These are phyloP conservation scores for Orbicella faveolata DNA, from an alignment of 64 coral and sea anemone genomes.

Conservation along the genomic window DNA sequence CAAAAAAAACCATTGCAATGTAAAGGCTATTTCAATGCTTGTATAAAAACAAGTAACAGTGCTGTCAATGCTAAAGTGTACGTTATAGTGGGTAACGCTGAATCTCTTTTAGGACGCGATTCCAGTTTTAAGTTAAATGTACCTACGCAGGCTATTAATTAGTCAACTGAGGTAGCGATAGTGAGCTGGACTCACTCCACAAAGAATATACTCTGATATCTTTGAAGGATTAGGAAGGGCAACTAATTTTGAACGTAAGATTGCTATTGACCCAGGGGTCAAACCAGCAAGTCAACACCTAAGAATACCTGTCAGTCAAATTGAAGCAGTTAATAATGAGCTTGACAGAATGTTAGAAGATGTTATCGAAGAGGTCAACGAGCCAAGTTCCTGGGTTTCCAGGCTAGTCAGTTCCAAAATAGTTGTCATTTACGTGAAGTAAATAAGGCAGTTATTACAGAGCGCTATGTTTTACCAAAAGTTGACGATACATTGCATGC, in stretches of 20 bases:
- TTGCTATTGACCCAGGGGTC: constrained; percentile 22
- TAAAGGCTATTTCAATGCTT: background rate
- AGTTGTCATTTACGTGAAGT: constrained; percentile 44
- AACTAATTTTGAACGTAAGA: constrained; percentile 29
- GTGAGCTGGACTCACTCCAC: background rate
- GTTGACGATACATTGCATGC: constrained; percentile 48
- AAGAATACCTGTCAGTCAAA: constrained; percentile 16
- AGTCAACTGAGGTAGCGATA: background rate
- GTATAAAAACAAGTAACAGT: background rate
- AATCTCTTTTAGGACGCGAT: constrained; percentile 14
- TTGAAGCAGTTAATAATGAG: constrained; percentile 58
- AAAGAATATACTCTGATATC: constrained; percentile 25
- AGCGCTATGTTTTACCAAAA: constrained; percentile 41
- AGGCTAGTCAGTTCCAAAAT: constrained; percentile 22
- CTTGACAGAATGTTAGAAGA: constrained; percentile 49
- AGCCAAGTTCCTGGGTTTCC: constrained; percentile 37
- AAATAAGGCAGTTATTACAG: constrained; percentile 49
- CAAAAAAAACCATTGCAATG: constrained; percentile 41
- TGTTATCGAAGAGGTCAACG: constrained; percentile 46
- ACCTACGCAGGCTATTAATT: constrained; percentile 2
- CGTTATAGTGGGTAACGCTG: constrained; percentile 20
- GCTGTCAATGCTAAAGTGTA: background rate
- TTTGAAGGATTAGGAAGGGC: constrained; percentile 31
- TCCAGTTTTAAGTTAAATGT: background rate
- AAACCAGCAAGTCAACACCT: constrained; percentile 35